Evolutionary conservation across 2,888 invertebrate genomes (phyloP), one percentile per base, ranked within the genome.

Genomic region (Willowsia nigromaculata): DNA sequence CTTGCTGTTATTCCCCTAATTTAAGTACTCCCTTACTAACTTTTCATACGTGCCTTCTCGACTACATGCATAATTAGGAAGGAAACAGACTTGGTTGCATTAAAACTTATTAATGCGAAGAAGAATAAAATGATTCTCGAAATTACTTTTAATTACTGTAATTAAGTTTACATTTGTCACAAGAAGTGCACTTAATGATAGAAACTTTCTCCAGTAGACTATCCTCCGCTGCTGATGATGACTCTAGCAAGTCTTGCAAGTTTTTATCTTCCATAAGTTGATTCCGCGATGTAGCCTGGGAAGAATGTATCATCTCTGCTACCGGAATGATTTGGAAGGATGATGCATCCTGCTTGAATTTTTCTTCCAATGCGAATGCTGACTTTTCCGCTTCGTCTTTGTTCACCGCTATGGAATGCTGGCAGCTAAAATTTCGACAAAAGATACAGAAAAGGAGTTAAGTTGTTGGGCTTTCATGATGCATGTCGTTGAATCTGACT

Each of bases 111-210:
- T 18, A 3, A n/a, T 1, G 27, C 25, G 27, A 59, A 2, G 27
- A 27, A 53, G 33, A 22, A 30, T 9, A 37, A 56, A 74, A 80
- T 62, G 83, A 89, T 87, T 90, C 18, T 62, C 62, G 85, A 76
- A 78, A 85, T 78, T 85, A 40, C 43, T 90, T 92, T 90, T 90
- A 91, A 92, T 92, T 92, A 89, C 80, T 18, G 84, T 88, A 91
- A 91, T 91, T 90, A 91, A 90, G 90, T 90, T 91, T 92, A 92
- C 92, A 92, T 92, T 91, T 92, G 91, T 91, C 89, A 87, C 92
- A 91, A 56, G 90, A 90, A 90, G 91, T 91, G 90, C 92, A 92
- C 89, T 90, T 90, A 81, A 90, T 87, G 62, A 87, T 47, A 37
- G 76, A 85, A 88, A 88, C 81, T 87, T 90, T 80, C 65, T 88